Base-by-base conservation (phyloP, 2,113 vertebrate species). In the Notarius quadriscutis region DNA sequence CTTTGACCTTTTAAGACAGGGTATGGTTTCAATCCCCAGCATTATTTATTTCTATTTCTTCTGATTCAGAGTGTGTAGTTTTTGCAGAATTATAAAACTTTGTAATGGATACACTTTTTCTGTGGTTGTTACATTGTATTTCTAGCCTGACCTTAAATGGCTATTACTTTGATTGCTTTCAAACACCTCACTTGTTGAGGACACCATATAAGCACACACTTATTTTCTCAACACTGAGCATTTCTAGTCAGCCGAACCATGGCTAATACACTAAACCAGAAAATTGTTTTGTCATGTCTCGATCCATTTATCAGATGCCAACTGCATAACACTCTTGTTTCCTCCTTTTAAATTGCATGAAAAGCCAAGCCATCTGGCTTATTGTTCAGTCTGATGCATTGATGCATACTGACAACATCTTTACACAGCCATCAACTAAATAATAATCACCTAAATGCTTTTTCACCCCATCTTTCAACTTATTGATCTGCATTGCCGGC, bases 361-460 rank as follows among this genome's bases (percentile, higher is more conserved):
- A 86, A 79, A 71, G 10, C 48, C 77, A 86, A 55, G 74, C 60
- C 74, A 86, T 86, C 84, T 80, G 84, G 62, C 48, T 78, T 86
- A 80, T 80, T 86, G 84, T 86, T 86, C 60, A 34, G 25, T 65
- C 58, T 79, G 60, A 77, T 78, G 25, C 58, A 65, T 25, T 27
- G 78, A 80, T 58, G 55, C 78, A 80, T 20, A 55, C 55, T 80
- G 55, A 60, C 79, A 53, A 55, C 75, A 57, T 53, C 48, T 79
- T 80, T 65, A 55, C 51, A 30, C 60, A 67, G 75, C 84, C 51
- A 77, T 85, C 15, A 75, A n/a, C 72, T 18, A 34, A 60, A 50
- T 22, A 77, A 60, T 41, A 60, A 81, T 60, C 57, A 80, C 55
- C 9, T 41, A 65, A 77, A 86, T 53, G n/a, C 14, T 27, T 77